Base-by-base conservation (phyloP, 1,140 invertebrate genomes). In the Dreissena polymorpha region DNA sequence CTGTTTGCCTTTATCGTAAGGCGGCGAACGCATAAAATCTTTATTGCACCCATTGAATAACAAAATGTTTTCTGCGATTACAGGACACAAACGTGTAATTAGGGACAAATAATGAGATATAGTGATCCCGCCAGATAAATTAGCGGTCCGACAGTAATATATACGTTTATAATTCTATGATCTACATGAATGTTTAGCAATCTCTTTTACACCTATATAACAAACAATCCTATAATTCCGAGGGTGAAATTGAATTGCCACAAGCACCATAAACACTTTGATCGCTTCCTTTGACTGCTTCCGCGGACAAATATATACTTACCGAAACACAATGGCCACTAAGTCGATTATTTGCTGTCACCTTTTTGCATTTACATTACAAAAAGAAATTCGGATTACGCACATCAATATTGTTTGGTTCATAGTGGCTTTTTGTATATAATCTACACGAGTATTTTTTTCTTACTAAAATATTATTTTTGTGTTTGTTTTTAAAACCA, bases 261-360 rank as follows among this genome's bases (percentile, higher is more conserved):
- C 55, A 53, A 23, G 49, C 51, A 51, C 39, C 49, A 50, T 53
- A 69, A 75, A 70, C 49, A 13, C 29, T 57, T 29, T 69, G 39
- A 55, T 18, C 27, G n/a, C 10, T 78, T 57, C 39, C 67, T 78
- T 78, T 78, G 65, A 78, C 27, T 49, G 16, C 27, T 1, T 64
- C 76, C 76, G 76, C 65, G 29, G 69, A 78, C 76, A 78, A 51
- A 78, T 78, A 78, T 51, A 65, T 69, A 78, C 76, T 78, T 78
- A 77, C 53, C 51, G 25, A 7, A 16, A 14, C n/a, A 39, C 65
- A 67, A 68, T 29, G 67, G 14, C 18, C 21, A 27, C 51, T 12
- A 77, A 27, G 21, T 18, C 16, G 21, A n/a, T n/a, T n/a, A 63
- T 63, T n/a, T 23, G 18, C 57, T 63, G 39, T 39, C 39, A 39